Evolutionary conservation across 1,140 invertebrate genomes (phyloP), one percentile per base, ranked within the genome.

Genomic region (Lordiphosa mommai): DNA sequence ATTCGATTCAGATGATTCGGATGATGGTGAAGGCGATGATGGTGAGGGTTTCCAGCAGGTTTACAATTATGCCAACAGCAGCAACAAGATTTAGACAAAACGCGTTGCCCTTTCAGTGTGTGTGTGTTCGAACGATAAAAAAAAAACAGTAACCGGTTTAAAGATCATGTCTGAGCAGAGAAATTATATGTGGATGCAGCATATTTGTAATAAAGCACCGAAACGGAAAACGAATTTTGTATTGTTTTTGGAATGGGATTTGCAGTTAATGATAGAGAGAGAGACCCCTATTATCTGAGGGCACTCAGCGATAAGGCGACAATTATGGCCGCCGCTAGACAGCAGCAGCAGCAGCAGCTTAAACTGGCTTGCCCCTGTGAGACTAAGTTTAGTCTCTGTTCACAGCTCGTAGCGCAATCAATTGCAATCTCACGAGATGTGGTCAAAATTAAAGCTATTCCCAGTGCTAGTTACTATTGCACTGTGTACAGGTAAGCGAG

Each of bases 1-100:
- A 0, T 99, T 99, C 90, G 97, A 99, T 84, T 97, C 96, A 7
- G 97, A 98, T 79, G 96, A 95, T 10, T 96, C 97, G n/a, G 96
- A 97, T 23, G 95, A 96, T 29, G 70, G 69, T 2, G 95, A 95
- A 13, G 95, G 96, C 12, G 96, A 97, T 55, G 77, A 88, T 33
- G 93, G 92, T 48, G 87, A 88, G 60, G 79, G 64, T 57, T 88
- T 88, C 66, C 87, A 88, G 76, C 86, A 86, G 10, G 86, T 88
- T 68, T 88, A 88, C 55, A 76, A 84, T 51, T 82, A 82, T 61
- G 76, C 76, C 27, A 59, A 82, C 71, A 84, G 71, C 66, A 56
- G 56, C 53, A 76, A 68, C 67, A 82, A 82, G 40, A 84, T 84
- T 82, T 82, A 84, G 49, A 50, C 63, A 12, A 6, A 27, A 27